Evolutionary conservation across 2,113 vertebrate species (phyloP).

Genomic region (Vicugna pacos): DNA sequence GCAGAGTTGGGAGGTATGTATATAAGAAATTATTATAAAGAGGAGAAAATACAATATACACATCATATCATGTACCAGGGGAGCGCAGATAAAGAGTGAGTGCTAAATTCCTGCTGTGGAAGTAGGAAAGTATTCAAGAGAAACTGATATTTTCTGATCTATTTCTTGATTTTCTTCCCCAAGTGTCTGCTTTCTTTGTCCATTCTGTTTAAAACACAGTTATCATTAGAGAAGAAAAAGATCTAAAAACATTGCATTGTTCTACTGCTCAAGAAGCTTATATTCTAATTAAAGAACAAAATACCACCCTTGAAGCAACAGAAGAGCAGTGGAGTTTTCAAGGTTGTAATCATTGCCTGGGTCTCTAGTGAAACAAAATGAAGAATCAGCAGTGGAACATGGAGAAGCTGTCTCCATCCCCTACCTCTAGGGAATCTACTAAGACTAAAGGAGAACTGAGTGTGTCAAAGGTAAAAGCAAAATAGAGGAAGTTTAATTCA

Average conservation of each 20-base stretch:
- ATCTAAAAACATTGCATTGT: constrained; percentile 51
- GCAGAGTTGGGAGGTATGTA: not conserved
- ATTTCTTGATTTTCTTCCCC: not conserved
- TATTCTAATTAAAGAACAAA: constrained; percentile 75
- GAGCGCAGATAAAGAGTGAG: not conserved
- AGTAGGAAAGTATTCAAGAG: not conserved
- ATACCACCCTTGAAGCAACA: constrained; percentile 45
- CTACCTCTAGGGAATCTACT: not conserved
- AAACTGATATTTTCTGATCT: constrained; percentile 12
- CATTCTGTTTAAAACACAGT: not conserved
- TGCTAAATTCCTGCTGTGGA: not conserved
- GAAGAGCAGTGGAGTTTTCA: not conserved
- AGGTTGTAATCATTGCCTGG: constrained; percentile 25
- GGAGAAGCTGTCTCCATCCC: not conserved
- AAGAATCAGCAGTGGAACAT: not conserved
- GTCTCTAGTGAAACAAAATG: constrained; percentile 43
- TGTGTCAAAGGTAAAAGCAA: not conserved
- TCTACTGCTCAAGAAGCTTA: constrained; percentile 44
- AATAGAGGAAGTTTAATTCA: not conserved
- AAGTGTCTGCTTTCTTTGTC: not conserved
- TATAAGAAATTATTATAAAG: not conserved
- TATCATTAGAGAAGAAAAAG: not conserved
- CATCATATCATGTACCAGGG: not conserved
- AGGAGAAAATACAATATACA: not conserved
- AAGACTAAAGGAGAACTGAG: not conserved